Evolutionary conservation across 1,140 invertebrate species (phyloP).

Genomic region (Vollenhovia emeryi): DNA sequence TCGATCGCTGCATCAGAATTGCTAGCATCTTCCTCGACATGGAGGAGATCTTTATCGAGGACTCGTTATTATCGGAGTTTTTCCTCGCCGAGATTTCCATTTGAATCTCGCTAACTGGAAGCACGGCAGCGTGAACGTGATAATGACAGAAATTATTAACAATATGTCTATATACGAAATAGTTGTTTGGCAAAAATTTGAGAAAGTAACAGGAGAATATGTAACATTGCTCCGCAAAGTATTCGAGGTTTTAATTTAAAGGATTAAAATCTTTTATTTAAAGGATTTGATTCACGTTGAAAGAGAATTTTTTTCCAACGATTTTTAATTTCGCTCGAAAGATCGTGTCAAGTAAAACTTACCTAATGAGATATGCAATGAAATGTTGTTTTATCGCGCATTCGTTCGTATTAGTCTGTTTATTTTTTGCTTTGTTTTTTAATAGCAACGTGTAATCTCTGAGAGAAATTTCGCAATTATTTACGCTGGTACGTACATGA

Average conservation of each 20-base stretch:
- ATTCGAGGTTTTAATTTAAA: not conserved
- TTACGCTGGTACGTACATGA: not conserved
- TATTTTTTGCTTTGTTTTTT: not conserved
- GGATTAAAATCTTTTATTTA: not conserved
- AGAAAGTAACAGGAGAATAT: not conserved
- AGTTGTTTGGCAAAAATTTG: not conserved
- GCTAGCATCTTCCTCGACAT: not conserved
- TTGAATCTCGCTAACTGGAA: not conserved
- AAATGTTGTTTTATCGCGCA: not conserved
- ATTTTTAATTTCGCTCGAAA: not conserved
- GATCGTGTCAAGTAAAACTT: not conserved
- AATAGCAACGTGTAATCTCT: not conserved
- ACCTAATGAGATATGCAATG: not conserved
- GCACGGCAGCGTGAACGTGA: not conserved
- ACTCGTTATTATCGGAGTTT: constrained; percentile 9
- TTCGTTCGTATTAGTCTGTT: not conserved
- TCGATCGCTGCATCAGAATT: constrained; percentile 19
- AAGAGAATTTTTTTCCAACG: not conserved
- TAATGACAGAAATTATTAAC: not conserved
- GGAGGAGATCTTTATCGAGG: not conserved
- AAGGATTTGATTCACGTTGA: not conserved
- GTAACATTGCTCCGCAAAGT: not conserved
- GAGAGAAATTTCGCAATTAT: not conserved
- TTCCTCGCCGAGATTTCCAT: not conserved
- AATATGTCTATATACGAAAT: not conserved